These are phyloP conservation scores for Cyphomyrus discorhynchus DNA, from an alignment of 2,113 vertebrate genomes.

Conservation along the genomic window DNA sequence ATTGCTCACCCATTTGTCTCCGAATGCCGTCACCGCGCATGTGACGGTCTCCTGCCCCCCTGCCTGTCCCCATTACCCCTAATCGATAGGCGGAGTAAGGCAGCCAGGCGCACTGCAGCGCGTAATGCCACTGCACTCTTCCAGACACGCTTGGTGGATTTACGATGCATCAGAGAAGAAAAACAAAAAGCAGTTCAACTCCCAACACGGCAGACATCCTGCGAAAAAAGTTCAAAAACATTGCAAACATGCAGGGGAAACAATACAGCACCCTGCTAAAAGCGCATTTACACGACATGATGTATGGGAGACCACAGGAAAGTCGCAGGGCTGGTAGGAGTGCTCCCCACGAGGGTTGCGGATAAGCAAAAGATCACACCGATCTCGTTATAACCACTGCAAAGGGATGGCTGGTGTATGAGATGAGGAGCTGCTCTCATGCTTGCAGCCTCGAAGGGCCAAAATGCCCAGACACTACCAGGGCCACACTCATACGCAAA, in stretches of 20 bases:
- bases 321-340: background rate
- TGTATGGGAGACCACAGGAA: background rate
- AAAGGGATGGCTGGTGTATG: background rate
- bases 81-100: slow-evolving; percentile 38
- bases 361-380: background rate
- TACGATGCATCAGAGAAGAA: slow-evolving; percentile 19
- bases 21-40: slow-evolving; percentile 2
- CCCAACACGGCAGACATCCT: background rate
- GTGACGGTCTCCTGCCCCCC: slow-evolving; percentile 10
- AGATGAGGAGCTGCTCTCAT: background rate
- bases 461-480: background rate
- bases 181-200: slow-evolving; percentile 28
- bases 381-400: background rate
- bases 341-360: background rate
- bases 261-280: background rate
- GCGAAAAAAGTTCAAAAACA: slow-evolving; percentile 1
- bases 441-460: background rate
- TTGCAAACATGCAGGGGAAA: background rate
- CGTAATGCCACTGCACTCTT: background rate
- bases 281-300: background rate
- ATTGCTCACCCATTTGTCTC: slow-evolving; percentile 48
- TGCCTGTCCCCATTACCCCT: slow-evolving; percentile 38
- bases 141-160: slow-evolving; percentile 21
- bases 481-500: background rate
- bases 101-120: background rate